Base-by-base conservation (phyloP, 2,797 vertebrate genomes). In the Salarias fasciatus region DNA sequence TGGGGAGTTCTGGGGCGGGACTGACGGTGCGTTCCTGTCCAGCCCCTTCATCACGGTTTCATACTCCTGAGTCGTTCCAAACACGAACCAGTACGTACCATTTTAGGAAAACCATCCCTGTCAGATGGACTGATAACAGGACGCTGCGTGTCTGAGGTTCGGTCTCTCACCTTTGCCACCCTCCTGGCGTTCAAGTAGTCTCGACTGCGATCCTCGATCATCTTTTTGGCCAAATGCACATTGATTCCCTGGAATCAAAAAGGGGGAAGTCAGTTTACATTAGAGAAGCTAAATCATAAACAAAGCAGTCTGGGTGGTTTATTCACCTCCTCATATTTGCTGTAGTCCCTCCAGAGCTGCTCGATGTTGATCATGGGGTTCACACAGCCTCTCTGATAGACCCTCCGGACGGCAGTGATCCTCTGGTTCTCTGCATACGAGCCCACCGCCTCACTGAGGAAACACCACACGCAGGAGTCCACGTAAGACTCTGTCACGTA, bases 311-410 rank as follows among this genome's bases (percentile, higher is more conserved):
- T 11, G 6, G 0, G 5, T 45, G 43, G 11, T 36, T 46, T 63
- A 51, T 83, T 94, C 91, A 95, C 98, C 95, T 99, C 98, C 88
- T 99, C 98, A 24, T 99, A 99, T 86, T 99, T 99, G 91, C 96
- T 99, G 91, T 99, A 99, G 92, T 99, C 97, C 87, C 98, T 94
- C 98, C 98, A 99, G 51, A 99, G 95, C 76, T 99, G 98, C 72
- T 99, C 97, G 43, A 99, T 99, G 87, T 99, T 99, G 86, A 99
- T 99, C 98, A 99, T 99, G 66, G 98, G 98, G 88, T 99, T 99
- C 77, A 99, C 98, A 41, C 98, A 99, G 53, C 98, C 98, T 77
- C 98, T 94, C 86, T 99, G 98, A 91, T 99, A 99, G 66, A 99
- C 98, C 70, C 98, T 93, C 69, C 98, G 94, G 54, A 99, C 98